phyloP scores from a whole-genome alignment of 2,797 vertebrate species.

The Neomorphus geoffroyi region DNA sequence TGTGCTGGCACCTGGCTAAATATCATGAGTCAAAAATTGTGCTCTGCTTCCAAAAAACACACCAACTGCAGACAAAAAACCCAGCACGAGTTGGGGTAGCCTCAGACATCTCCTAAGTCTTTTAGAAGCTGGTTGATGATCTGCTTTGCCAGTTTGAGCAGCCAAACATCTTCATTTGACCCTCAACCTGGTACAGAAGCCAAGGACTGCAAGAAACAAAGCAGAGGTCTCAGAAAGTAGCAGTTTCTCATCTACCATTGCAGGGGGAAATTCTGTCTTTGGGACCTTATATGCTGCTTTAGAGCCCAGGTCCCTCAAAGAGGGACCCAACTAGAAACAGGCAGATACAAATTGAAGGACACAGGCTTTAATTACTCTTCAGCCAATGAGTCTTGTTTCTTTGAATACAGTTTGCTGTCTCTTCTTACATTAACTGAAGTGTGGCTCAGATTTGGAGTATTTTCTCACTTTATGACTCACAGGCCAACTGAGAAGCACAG shows the following conservation, averaged over 20 bases:
- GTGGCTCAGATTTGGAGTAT: not conserved
- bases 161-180: not conserved
- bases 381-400: not conserved
- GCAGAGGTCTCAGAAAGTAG: not conserved
- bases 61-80: not conserved
- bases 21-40: not conserved
- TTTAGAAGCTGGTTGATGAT: not conserved
- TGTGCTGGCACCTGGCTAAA: not conserved
- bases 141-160: not conserved
- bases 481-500: not conserved
- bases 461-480: not conserved
- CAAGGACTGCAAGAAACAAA: not conserved
- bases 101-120: not conserved
- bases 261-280: not conserved
- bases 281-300: not conserved
- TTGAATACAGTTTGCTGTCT: not conserved
- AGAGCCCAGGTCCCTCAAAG: not conserved
- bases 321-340: not conserved
- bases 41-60: constrained; percentile 7
- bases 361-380: not conserved
- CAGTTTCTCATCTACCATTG: not conserved
- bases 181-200: not conserved
- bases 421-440: not conserved
- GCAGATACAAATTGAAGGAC: not conserved
- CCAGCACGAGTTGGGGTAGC: not conserved